Evolutionary conservation across 2,113 vertebrate genomes (phyloP), one percentile per base, ranked within the genome.

Genomic region (Ifrita kowaldi): DNA sequence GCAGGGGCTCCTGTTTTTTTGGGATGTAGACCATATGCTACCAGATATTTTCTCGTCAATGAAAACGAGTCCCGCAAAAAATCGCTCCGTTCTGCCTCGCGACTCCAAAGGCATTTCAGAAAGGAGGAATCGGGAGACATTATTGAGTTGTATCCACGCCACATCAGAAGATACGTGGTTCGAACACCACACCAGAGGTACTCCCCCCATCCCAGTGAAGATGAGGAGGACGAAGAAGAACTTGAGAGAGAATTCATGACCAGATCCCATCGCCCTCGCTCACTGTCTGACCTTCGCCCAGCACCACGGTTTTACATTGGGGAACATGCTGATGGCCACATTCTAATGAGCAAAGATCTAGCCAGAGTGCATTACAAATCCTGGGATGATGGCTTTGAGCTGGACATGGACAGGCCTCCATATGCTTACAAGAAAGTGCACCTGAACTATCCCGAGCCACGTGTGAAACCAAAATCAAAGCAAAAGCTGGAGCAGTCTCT

Each of bases 1-100:
- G 97, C 87, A 13, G 86, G 87, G 0, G 95, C 95, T 21, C 97
- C 97, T 49, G 97, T 92, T 53, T 97, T 98, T 22, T 77, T 79
- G 6, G 98, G 97, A 28, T 98, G 92, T 0, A 97, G 98, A 9
- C 95, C 98, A 17, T 98, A 96, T 9, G 62, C 98, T 59, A 98
- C 99, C 39, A 98, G 98, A 47, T 99, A 99, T 59, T 98, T 98
- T 35, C 86, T 99, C 11, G 96, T 99, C 59, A 99, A 99, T 5
- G 99, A 99, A 93, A 98, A 97, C 0, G 98, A 98, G 39, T 75
- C 98, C 75, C 97, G 97, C 67, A 98, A 97, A 82, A 99, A 98
- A 84, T 57, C 98, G 1, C 86, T 97, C 27, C 98, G 98, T 42
- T 97, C 98, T 1, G 78, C 98, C 28, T 97, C 98, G 7, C 97